phyloP scores from a whole-genome alignment of 64 coral and sea anemone species.

The Orbicella faveolata region DNA sequence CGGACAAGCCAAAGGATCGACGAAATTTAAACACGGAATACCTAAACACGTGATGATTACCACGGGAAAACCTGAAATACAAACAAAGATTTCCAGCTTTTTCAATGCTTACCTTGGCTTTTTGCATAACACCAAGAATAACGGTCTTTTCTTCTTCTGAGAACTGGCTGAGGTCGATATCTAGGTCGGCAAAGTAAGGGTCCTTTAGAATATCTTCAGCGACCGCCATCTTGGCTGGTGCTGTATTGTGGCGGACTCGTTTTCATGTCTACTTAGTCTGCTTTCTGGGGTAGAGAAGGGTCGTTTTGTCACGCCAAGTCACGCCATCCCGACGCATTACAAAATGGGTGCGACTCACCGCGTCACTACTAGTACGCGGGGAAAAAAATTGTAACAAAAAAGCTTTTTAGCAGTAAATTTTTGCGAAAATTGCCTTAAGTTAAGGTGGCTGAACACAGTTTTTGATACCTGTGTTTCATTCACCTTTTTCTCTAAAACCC shows the following conservation, averaged over 20 bases:
- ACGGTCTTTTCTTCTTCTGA: conserved; percentile 84
- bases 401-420: no score
- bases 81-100: background rate
- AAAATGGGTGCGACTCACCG: no score
- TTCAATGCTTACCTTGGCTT: conserved; percentile 72
- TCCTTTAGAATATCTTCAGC: conserved; percentile 46
- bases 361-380: no score
- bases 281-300: background rate
- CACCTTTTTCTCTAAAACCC: no score
- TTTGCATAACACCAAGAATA: conserved; percentile 87
- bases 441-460: no score
- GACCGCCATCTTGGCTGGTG: conserved; percentile 51
- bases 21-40: background rate
- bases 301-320: background rate
- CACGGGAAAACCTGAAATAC: background rate
- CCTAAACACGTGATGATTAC: background rate
- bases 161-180: conserved; percentile 82
- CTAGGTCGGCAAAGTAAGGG: conserved; percentile 46
- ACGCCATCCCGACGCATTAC: no score
- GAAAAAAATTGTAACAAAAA: no score
- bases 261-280: background rate
- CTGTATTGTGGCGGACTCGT: conserved; percentile 19
- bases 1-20: background rate
- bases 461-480: no score
- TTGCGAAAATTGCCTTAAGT: no score